Percentiles rank a stretch among this genome's conserved stretches.
These are phyloP conservation scores for Hestina assimilis DNA, from an alignment of 1,140 invertebrate genomes.

Conservation along the genomic window DNA sequence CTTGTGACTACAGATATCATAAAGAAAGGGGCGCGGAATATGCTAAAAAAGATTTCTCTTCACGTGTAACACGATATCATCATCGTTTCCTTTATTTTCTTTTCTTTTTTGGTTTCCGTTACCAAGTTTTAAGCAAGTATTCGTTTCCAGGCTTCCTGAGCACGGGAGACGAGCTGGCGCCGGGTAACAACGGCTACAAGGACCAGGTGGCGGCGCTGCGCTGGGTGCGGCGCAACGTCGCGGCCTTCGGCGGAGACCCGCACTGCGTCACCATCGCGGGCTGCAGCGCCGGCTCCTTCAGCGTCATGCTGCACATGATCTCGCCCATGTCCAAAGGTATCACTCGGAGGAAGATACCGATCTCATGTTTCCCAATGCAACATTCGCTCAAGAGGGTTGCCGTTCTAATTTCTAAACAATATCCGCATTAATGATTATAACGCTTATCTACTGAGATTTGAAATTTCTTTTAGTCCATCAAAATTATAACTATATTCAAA, in stretches of 20 bases:
- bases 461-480: too few relatives aligned
- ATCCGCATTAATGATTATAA: too few relatives aligned
- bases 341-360: constrained; percentile 2
- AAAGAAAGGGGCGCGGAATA: too few relatives aligned
- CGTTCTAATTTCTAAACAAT: not conserved
- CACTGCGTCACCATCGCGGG: constrained; percentile 83
- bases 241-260: constrained; percentile 86
- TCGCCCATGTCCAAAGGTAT: constrained; percentile 84
- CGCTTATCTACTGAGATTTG: too few relatives aligned
- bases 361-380: too few relatives aligned
- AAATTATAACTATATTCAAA: too few relatives aligned
- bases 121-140: not conserved
- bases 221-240: constrained; percentile 87
- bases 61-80: too few relatives aligned
- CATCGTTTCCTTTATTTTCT: too few relatives aligned
- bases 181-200: constrained; percentile 86
- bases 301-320: constrained; percentile 82
- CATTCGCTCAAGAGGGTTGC: too few relatives aligned
- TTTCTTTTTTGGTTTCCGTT: too few relatives aligned
- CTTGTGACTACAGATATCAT: too few relatives aligned
- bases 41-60: too few relatives aligned
- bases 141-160: constrained; percentile 80
- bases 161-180: constrained; percentile 80
- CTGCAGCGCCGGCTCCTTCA: constrained; percentile 83
- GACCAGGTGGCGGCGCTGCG: constrained; percentile 86